phyloP scores from a whole-genome alignment of 2,797 vertebrate species.

The Florisuga fusca region DNA sequence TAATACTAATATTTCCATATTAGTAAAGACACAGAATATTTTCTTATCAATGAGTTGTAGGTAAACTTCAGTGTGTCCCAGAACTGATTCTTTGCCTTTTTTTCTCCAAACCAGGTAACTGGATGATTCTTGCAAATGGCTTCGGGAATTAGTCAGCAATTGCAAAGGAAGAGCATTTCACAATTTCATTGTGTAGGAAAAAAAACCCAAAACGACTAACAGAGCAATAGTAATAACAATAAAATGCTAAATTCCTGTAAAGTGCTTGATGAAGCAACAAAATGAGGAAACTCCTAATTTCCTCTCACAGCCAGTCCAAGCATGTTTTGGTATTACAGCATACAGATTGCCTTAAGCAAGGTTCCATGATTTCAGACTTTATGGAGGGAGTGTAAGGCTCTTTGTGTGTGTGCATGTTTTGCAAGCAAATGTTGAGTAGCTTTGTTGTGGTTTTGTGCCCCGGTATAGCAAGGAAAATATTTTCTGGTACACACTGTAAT shows the following conservation, averaged over 20 bases:
- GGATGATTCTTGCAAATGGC: neutral
- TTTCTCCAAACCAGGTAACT: neutral
- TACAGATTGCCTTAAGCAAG: neutral
- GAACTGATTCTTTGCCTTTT: neutral
- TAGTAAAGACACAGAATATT: neutral
- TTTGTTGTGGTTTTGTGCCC: slow-evolving; percentile 31
- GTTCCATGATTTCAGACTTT: neutral
- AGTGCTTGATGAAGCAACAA: neutral
- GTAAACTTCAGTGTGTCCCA: neutral
- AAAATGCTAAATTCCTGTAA: neutral
- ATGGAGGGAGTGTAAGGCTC: neutral
- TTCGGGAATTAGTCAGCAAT: neutral
- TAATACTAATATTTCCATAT: neutral
- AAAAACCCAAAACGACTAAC: neutral
- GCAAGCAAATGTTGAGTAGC: neutral
- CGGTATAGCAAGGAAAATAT: neutral
- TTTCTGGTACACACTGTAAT: neutral
- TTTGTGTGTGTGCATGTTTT: neutral
- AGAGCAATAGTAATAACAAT: no score
- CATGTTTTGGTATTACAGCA: slow-evolving; percentile 29
- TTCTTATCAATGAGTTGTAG: neutral
- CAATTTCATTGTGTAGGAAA: neutral
- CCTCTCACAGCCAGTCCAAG: slow-evolving; percentile 14
- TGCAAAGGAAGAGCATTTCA: neutral
- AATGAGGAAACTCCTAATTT: slow-evolving; percentile 41